Conservation (phyloP, 1,140 invertebrate genomes). For the Drosophila lini region DNA sequence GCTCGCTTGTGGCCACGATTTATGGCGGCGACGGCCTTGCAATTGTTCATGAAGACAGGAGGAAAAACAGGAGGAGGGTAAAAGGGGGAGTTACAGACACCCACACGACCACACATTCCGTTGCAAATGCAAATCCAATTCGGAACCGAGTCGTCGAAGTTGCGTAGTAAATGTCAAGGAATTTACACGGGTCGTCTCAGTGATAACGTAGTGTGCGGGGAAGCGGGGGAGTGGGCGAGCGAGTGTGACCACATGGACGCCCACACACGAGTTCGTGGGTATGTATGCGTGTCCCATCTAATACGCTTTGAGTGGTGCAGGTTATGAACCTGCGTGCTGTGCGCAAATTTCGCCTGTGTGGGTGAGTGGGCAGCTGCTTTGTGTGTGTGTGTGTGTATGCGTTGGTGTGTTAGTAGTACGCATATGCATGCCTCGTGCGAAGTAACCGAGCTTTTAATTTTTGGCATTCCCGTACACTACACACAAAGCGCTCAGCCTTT, state of each 20-base stretch:
- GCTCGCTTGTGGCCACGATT: conserved; percentile 35
- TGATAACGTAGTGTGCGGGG: conserved; percentile 42
- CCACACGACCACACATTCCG: conserved; percentile 28
- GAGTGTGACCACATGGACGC: conserved; percentile 28
- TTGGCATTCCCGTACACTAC: conserved; percentile 78
- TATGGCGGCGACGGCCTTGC: conserved; percentile 49
- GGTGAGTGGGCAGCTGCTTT: conserved; percentile 35
- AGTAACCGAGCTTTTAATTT: conserved; percentile 78
- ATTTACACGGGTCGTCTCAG: conserved; percentile 71
- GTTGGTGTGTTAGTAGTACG: conserved; percentile 77
- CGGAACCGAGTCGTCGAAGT: conserved; percentile 71
- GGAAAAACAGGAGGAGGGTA: neutral
- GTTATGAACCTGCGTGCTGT: conserved; percentile 82
- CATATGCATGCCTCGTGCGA: conserved; percentile 66
- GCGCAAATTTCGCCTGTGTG: conserved; percentile 71
- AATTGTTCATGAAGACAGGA: conserved; percentile 1
- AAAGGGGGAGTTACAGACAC: conserved; percentile 2
- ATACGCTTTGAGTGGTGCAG: conserved; percentile 78
- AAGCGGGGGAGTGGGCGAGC: conserved; percentile 3
- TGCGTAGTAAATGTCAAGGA: conserved; percentile 81
- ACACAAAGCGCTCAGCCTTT: conserved; percentile 7
- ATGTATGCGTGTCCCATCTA: conserved; percentile 62
- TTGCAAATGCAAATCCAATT: conserved; percentile 75
- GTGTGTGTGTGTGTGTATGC: conserved; percentile 14
- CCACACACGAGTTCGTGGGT: conserved; percentile 13